These are phyloP conservation scores for Scaptomyza caliginosa DNA, from an alignment of 2,888 invertebrate species.

Conservation along the genomic window DNA sequence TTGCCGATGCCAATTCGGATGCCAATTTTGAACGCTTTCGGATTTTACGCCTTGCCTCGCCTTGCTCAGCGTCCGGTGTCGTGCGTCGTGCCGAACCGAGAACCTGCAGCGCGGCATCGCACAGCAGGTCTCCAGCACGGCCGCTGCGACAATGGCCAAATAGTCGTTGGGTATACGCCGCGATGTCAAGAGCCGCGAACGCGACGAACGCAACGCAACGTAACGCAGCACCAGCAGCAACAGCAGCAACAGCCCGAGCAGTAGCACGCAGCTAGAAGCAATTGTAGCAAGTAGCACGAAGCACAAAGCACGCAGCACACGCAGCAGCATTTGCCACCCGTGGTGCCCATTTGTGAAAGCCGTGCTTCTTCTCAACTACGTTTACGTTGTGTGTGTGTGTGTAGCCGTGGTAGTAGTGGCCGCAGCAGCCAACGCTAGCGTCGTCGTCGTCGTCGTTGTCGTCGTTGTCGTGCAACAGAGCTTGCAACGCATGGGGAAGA, in stretches of 20 bases:
- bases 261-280: slow-evolving; percentile 41
- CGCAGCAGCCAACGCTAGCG: slow-evolving; percentile 46
- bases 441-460: slow-evolving; percentile 10
- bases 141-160: slow-evolving; percentile 68
- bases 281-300: slow-evolving; percentile 38
- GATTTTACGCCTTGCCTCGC: slow-evolving; percentile 18
- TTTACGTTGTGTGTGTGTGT: slow-evolving; percentile 9
- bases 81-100: slow-evolving; percentile 37
- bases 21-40: slow-evolving; percentile 45
- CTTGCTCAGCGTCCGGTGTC: slow-evolving; percentile 51
- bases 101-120: slow-evolving; percentile 42
- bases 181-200: slow-evolving; percentile 83
- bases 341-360: slow-evolving; percentile 17
- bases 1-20: slow-evolving; percentile 48
- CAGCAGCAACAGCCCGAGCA: slow-evolving; percentile 39
- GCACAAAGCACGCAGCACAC: slow-evolving; percentile 39
- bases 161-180: slow-evolving; percentile 83
- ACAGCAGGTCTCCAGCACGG: slow-evolving; percentile 77
- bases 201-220: slow-evolving; percentile 66
- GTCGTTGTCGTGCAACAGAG: slow-evolving; percentile 38
- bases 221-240: slow-evolving; percentile 47
- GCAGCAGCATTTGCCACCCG: slow-evolving; percentile 43
- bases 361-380: slow-evolving; percentile 1
- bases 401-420: too few relatives aligned
- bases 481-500: slow-evolving; percentile 50